These are phyloP conservation scores for Trachelus tabidus DNA, from an alignment of 2,888 invertebrate genomes.

Conservation along the genomic window DNA sequence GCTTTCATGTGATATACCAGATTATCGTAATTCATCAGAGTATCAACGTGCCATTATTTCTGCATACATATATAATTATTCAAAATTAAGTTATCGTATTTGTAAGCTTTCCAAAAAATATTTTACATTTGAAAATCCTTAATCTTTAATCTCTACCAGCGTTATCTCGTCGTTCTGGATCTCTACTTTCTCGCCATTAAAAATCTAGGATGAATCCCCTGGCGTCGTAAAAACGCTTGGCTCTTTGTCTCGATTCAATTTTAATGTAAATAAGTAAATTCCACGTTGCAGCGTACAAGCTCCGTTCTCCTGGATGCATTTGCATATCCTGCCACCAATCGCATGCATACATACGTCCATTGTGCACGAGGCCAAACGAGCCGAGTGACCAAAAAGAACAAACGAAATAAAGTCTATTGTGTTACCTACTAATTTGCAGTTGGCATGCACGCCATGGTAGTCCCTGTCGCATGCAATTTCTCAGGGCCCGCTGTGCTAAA, in stretches of 20 bases:
- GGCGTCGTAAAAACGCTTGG: neutral
- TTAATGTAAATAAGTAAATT: conserved; percentile 14
- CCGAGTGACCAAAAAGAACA: conserved; percentile 8
- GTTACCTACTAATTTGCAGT: conserved; percentile 22
- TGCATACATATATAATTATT: neutral
- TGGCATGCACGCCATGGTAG: conserved; percentile 15
- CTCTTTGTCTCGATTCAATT: conserved; percentile 7
- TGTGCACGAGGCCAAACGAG: conserved; percentile 10
- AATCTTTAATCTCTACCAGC: too few relatives aligned
- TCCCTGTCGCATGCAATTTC: neutral
- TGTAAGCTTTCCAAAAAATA: neutral
- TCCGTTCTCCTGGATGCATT: conserved; percentile 13
- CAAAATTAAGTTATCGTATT: neutral
- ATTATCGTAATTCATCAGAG: neutral
- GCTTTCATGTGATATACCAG: neutral
- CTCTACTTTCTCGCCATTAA: neutral
- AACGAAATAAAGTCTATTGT: conserved; percentile 18
- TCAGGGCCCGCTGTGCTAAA: neutral
- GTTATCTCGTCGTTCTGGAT: neutral
- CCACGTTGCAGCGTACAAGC: conserved; percentile 1
- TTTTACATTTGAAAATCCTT: too few relatives aligned
- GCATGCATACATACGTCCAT: conserved; percentile 17
- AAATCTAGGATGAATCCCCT: neutral
- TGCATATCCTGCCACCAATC: conserved; percentile 20
- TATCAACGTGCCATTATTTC: neutral